Base-by-base conservation (phyloP, 1,140 invertebrate species). In the Chelonus insularis region DNA sequence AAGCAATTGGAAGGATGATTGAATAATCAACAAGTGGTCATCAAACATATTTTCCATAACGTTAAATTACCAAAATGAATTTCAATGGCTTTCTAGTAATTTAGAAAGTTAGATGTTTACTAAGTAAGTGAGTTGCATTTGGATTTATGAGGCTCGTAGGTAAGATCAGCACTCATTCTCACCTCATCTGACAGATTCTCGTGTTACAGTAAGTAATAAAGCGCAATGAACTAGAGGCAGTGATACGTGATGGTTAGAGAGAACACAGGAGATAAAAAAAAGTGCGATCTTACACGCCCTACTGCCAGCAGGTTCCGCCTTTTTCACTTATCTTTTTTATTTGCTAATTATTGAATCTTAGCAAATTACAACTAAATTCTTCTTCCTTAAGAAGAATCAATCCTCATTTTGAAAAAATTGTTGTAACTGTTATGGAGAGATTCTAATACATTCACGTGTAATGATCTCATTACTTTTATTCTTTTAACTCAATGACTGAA, bases 331-430 rank as follows among this genome's bases (percentile, higher is more conserved):
- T 56, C 60, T 54, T 55, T 62, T 51, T 47, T 14, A 37, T 32
- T 55, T 37, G 48, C 51, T 62, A 62, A 56, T 62, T 62, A 62
- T 62, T 48, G 43, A 51, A 21, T 14, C 59, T 9, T 23, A 23
- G 8, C 36, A 41, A 41, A 21, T 25, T 29, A 29, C 25, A 7
- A 29, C 3, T 29, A 4, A 7, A 29, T 29, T 4, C 25, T 29
- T 29, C 4, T 39, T 39, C 14, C 50, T 5, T 11, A 12, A 52
- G 50, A 29, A 29, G n/a, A n/a, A n/a, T n/a, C n/a, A 29, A 29
- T 29, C 25, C 3, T 29, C 25, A 29, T 29, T 29, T 29, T 7
- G 25, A 29, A 29, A 29, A 29, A 29, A 29, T 29, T 29, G 25
- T 4, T 29, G 25, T 29, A 7, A 29, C n/a, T n/a, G n/a, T n/a